Evolutionary conservation across 2,888 invertebrate species (phyloP), one percentile per base, ranked within the genome.

Genomic region (Phrixothrix hirtus): DNA sequence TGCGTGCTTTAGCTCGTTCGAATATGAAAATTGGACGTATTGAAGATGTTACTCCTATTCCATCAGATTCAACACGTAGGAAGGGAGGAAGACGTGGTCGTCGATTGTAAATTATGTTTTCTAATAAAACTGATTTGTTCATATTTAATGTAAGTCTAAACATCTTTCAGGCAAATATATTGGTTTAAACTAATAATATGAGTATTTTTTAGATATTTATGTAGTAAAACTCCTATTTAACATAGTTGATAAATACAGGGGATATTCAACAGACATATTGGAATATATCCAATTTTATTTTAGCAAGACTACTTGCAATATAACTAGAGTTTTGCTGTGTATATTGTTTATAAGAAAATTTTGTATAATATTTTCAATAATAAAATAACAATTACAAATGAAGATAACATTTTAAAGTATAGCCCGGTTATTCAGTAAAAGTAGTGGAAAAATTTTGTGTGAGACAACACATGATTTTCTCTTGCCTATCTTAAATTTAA

Each of bases 1-100:
- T 99, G 43, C 85, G 99, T 68, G 99, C 99, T 67, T 83, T 99
- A 65, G 99, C 99, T 65, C 93, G 99, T 78, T 94, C 97, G 53
- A 95, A 92, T 69, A 98, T 99, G 95, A 98, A 98, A 79, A 99
- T 99, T 77, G 99, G 99, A 41, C 89, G 99, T 70, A 99, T 99
- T 75, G 97, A 94, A 80, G 99, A 99, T 83, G 99, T 99, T 6
- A 99, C 99, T 6, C 99, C 99, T 13, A 98, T 99, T 78, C 99
- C 99, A 70, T 96, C 97, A 47, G 99, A 99, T 80, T 92, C 95
- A 58, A 99, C 98, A 45, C 89, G 99, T 75, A 95, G 98, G 86
- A 99, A 99, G 92, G 98, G 98, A 75, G 99, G 99, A 80, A 89
- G 99, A 74, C 91, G 99, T 82, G 99, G 99, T 82, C 91, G 99